These are phyloP conservation scores for Torymus auratus DNA, from an alignment of 2,888 invertebrate genomes.

Conservation along the genomic window DNA sequence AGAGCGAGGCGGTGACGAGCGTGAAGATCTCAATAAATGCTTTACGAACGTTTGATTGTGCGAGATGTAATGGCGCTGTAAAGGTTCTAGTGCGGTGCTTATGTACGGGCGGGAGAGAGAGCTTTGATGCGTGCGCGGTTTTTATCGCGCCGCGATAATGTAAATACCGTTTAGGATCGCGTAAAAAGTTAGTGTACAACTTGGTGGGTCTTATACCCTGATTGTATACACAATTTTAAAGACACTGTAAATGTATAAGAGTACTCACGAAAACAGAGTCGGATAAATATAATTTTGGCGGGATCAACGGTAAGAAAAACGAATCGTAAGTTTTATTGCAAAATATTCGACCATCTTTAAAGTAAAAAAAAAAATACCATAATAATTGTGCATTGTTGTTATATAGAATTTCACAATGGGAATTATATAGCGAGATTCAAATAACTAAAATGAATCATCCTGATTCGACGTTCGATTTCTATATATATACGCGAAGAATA, in stretches of 20 bases:
- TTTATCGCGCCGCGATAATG: conserved; percentile 22
- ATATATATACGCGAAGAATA: not conserved
- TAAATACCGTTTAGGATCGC: not conserved
- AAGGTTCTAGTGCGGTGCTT: conserved; percentile 6
- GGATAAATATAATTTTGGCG: not conserved
- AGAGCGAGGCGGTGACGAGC: conserved; percentile 38
- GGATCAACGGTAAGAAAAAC: not conserved
- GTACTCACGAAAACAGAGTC: conserved; percentile 13
- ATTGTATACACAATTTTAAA: not conserved
- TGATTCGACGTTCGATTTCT: too few relatives aligned
- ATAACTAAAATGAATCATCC: too few relatives aligned
- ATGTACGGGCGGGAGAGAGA: conserved; percentile 6
- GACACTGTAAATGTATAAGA: too few relatives aligned
- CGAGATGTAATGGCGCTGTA: conserved; percentile 41
- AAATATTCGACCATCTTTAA: too few relatives aligned
- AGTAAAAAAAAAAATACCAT: too few relatives aligned
- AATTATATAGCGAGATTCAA: too few relatives aligned
- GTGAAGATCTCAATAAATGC: conserved; percentile 53
- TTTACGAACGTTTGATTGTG: conserved; percentile 45
- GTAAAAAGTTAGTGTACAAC: too few relatives aligned
- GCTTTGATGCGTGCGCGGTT: conserved; percentile 19
- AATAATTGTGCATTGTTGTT: too few relatives aligned
- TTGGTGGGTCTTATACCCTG: too few relatives aligned
- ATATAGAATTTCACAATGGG: too few relatives aligned
- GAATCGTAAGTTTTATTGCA: not conserved